These are phyloP conservation scores for Acleris emargana DNA, from an alignment of 2,888 invertebrate genomes.

Conservation along the genomic window DNA sequence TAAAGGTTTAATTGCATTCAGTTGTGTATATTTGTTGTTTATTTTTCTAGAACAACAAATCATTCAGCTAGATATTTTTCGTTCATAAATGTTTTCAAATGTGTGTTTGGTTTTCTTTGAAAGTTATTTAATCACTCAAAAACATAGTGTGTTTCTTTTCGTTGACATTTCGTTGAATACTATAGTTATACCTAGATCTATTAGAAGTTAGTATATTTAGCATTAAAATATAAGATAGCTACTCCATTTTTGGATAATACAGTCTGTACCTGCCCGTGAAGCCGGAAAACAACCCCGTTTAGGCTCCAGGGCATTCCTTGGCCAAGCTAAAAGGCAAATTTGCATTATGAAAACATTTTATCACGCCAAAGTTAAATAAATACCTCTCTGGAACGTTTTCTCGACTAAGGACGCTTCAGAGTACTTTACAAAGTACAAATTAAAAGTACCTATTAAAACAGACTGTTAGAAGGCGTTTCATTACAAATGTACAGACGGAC, in stretches of 20 bases:
- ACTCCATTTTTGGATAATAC: no score
- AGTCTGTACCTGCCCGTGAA: no score
- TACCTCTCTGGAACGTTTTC: slow-evolving; percentile 15
- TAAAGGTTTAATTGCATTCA: slow-evolving; percentile 30
- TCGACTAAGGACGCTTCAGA: slow-evolving; percentile 22
- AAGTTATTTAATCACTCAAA: no score
- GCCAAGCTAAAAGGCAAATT: slow-evolving; percentile 11
- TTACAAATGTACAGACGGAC: slow-evolving; percentile 77
- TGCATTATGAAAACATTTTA: slow-evolving; percentile 27
- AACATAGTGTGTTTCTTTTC: no score
- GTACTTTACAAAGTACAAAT: slow-evolving; percentile 41
- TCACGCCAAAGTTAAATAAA: slow-evolving; percentile 23
- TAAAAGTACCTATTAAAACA: slow-evolving; percentile 62
- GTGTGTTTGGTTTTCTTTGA: no score
- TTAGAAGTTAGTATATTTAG: no score
- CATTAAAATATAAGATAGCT: no score
- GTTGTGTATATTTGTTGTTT: slow-evolving; percentile 15
- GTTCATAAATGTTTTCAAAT: not conserved
- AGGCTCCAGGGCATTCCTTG: slow-evolving; percentile 1
- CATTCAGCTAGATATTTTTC: not conserved
- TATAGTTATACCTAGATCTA: no score
- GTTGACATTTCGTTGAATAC: no score
- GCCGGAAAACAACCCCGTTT: no score
- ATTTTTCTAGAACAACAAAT: not conserved
- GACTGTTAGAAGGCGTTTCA: slow-evolving; percentile 70